Conservation (phyloP, 1,140 invertebrate species). For the Venturia canescens region DNA sequence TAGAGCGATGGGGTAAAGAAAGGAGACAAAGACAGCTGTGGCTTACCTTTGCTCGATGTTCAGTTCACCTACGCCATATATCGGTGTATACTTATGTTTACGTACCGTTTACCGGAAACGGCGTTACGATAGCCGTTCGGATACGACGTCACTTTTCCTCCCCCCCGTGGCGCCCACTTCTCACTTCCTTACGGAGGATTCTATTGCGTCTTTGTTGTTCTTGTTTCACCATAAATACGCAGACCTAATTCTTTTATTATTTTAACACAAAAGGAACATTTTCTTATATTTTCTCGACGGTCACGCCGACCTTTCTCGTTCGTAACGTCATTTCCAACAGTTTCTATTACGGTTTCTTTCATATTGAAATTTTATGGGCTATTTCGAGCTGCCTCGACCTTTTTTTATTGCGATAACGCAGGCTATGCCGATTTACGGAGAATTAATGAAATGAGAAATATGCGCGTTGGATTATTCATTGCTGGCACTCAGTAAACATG, state of each 20-base stretch:
- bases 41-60: constrained; percentile 43
- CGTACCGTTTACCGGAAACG: constrained; percentile 74
- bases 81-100: constrained; percentile 42
- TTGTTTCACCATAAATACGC: neutral
- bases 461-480: too few species aligned
- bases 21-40: constrained; percentile 67
- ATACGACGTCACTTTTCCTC: constrained; percentile 53
- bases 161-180: neutral
- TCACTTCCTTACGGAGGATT: constrained; percentile 3
- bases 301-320: constrained; percentile 11
- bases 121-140: constrained; percentile 47
- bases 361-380: neutral
- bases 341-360: neutral
- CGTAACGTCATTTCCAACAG: neutral
- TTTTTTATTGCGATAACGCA: neutral
- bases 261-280: constrained; percentile 25
- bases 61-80: neutral
- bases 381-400: neutral
- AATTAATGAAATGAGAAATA: too few species aligned
- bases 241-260: constrained; percentile 42
- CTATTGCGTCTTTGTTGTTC: neutral
- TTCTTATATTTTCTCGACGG: constrained; percentile 22
- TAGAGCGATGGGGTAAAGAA: neutral
- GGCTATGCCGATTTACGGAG: too few species aligned
- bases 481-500: too few species aligned